A percentile compares a stretch with the other conserved stretches of the same genome.
These are phyloP conservation scores for Drosophila peninsularis DNA, from an alignment of 2,888 invertebrate species.

Conservation along the genomic window DNA sequence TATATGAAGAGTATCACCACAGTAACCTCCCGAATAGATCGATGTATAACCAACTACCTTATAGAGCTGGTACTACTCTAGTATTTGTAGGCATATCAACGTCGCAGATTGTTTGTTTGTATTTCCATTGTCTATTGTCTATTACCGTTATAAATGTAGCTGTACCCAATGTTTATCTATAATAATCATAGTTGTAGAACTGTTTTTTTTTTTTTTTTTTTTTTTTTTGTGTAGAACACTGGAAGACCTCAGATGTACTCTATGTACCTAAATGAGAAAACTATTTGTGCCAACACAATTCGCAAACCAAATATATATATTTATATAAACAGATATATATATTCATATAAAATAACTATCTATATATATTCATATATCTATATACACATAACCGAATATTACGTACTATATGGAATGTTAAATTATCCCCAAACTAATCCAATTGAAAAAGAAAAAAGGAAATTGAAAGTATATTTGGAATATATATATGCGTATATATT, in stretches of 20 bases:
- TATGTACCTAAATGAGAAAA: conserved; percentile 41
- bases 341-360: conserved; percentile 7
- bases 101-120: conserved; percentile 16
- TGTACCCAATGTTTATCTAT: not conserved
- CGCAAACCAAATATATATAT: conserved; percentile 16
- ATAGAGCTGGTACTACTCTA: not conserved
- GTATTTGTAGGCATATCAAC: conserved; percentile 35
- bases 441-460: not conserved
- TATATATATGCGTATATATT: not conserved
- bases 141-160: conserved; percentile 9
- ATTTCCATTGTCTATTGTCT: conserved; percentile 19
- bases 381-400: conserved; percentile 22
- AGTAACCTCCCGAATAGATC: not conserved
- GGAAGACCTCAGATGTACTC: conserved; percentile 21
- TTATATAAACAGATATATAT: conserved; percentile 12
- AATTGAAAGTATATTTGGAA: not conserved
- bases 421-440: not conserved
- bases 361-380: conserved; percentile 17
- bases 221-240: not conserved
- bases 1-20: not conserved
- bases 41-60: not conserved
- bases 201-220: conserved; percentile 5
- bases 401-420: conserved; percentile 15
- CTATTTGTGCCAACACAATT: conserved; percentile 29
- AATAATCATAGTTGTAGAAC: conserved; percentile 1